A percentile compares a stretch with the other conserved stretches of the same genome.
phyloP scores from a whole-genome alignment of 2,797 vertebrate species.

The Antennarius maculatus region DNA sequence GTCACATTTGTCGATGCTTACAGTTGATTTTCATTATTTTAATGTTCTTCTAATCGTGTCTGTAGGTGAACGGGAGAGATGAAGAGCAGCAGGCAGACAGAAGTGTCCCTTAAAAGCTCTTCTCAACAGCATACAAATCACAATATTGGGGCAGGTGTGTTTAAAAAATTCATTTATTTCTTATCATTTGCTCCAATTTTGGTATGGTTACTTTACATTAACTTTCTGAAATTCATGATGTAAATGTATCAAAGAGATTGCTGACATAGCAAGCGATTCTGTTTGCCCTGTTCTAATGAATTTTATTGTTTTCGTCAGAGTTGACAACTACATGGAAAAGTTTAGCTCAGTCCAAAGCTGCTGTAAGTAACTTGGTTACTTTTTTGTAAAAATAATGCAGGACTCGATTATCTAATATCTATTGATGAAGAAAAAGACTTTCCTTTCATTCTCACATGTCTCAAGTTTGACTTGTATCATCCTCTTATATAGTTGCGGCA shows the following conservation, averaged over 20 bases:
- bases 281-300: background rate
- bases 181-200: background rate
- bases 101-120: conserved; percentile 79
- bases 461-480: background rate
- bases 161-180: background rate
- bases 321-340: conserved; percentile 85
- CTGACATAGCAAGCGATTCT: background rate
- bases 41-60: conserved; percentile 33
- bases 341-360: conserved; percentile 90
- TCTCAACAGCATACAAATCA: conserved; percentile 77
- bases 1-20: background rate
- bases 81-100: conserved; percentile 85
- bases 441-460: background rate
- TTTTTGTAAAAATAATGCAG: background rate
- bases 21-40: conserved; percentile 11
- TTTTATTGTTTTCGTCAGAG: conserved; percentile 74
- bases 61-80: conserved; percentile 85
- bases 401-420: background rate
- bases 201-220: background rate
- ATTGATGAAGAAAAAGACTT: background rate
- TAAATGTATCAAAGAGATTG: background rate
- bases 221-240: background rate
- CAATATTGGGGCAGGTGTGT: conserved; percentile 82
- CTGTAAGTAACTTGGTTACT: conserved; percentile 84
- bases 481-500: conserved; percentile 87